These are phyloP conservation scores for Sebastolobus altivelis DNA, from an alignment of 2,797 vertebrate genomes.

Conservation along the genomic window DNA sequence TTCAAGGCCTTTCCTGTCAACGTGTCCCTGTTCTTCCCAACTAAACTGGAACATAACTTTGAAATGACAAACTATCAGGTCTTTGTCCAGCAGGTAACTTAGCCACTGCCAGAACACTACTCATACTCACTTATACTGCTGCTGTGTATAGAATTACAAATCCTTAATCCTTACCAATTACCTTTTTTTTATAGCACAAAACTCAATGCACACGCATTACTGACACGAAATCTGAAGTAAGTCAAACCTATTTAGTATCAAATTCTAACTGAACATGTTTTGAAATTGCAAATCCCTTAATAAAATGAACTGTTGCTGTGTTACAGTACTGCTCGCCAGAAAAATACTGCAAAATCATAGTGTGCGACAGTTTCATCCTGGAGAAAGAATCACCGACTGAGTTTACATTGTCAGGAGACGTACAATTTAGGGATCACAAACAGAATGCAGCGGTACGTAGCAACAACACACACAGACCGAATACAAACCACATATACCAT, in stretches of 20 bases:
- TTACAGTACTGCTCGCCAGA: slow-evolving; percentile 64
- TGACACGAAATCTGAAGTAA: slow-evolving; percentile 39
- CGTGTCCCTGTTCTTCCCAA: slow-evolving; percentile 71
- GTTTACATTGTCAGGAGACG: slow-evolving; percentile 58
- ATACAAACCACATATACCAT: neutral
- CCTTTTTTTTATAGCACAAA: slow-evolving; percentile 66
- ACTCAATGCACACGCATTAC: slow-evolving; percentile 49
- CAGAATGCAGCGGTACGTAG: slow-evolving; percentile 49
- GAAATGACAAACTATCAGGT: slow-evolving; percentile 62
- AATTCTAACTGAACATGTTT: neutral
- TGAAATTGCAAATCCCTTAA: neutral
- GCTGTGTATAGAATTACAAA: neutral
- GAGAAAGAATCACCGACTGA: slow-evolving; percentile 37
- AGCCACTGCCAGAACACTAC: too few species aligned
- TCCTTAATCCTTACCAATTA: neutral
- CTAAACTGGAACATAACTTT: slow-evolving; percentile 64
- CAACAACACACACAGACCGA: neutral
- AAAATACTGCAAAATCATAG: slow-evolving; percentile 27
- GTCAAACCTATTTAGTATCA: slow-evolving; percentile 20
- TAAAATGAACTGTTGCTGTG: neutral
- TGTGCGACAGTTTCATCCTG: slow-evolving; percentile 68
- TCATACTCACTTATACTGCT: neutral
- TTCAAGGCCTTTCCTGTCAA: slow-evolving; percentile 67
- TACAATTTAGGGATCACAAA: slow-evolving; percentile 58
- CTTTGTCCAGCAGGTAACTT: slow-evolving; percentile 62